Evolutionary conservation across 2,888 invertebrate species (phyloP).

Genomic region (Thymelicus sylvestris): DNA sequence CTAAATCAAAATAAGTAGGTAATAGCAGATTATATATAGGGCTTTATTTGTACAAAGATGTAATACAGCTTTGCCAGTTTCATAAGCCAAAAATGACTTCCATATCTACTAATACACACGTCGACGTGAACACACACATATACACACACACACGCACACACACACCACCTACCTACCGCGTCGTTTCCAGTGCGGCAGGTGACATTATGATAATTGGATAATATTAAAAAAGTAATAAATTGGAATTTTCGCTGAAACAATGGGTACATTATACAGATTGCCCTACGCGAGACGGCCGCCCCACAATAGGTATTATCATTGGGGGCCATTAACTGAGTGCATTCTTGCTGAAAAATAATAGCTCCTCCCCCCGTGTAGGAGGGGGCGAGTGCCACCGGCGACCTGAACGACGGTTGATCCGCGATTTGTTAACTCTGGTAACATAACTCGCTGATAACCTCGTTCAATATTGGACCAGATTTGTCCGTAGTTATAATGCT

Average conservation of each 20-base stretch:
- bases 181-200: constrained; percentile 31
- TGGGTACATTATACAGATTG: constrained; percentile 73
- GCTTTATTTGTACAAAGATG: no score
- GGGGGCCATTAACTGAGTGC: constrained; percentile 74
- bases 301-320: constrained; percentile 71
- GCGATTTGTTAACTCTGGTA: constrained; percentile 4
- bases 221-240: constrained; percentile 61
- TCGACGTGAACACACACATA: neutral
- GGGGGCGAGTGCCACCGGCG: constrained; percentile 47
- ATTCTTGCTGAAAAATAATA: constrained; percentile 81
- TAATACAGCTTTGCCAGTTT: neutral
- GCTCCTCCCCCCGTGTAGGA: constrained; percentile 57
- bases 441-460: no score
- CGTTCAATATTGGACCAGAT: no score
- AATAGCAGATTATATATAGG: no score
- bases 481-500: no score
- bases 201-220: constrained; percentile 51
- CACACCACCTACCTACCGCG: constrained; percentile 17
- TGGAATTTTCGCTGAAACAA: constrained; percentile 58
- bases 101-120: neutral
- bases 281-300: constrained; percentile 60
- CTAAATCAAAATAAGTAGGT: no score
- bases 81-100: neutral
- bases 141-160: neutral
- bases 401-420: constrained; percentile 41